Evolutionary conservation across 2,797 vertebrate genomes (phyloP).

Genomic region (Lerista edwardsae): DNA sequence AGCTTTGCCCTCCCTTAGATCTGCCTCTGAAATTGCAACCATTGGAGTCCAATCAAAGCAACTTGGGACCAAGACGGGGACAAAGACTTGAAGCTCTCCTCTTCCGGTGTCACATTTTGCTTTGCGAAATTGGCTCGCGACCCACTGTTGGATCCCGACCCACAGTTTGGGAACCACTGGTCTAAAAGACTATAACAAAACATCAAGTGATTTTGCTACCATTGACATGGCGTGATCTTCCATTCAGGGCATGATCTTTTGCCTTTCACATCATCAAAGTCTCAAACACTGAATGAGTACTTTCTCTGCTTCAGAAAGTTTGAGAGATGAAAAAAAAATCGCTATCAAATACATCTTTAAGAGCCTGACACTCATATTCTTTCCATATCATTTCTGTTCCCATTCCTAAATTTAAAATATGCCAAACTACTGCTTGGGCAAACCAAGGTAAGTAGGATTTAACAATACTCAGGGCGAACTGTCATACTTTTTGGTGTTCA

Average conservation of each 20-base stretch:
- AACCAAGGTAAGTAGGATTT: constrained; percentile 24
- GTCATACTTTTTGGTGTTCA: constrained; percentile 21
- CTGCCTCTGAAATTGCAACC: too few relatives aligned
- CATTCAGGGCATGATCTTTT: constrained; percentile 18
- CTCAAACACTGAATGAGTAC: constrained; percentile 16
- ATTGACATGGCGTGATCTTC: background rate
- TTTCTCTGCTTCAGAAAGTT: constrained; percentile 16
- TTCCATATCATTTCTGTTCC: constrained; percentile 26
- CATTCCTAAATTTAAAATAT: constrained; percentile 33
- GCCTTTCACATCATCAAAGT: constrained; percentile 37
- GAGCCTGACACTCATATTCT: constrained; percentile 20
- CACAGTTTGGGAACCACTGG: too few relatives aligned
- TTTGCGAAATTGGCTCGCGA: too few relatives aligned
- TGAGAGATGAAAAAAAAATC: background rate
- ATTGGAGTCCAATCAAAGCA: too few relatives aligned
- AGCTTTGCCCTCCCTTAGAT: too few relatives aligned
- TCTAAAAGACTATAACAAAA: background rate
- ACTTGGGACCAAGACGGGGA: too few relatives aligned
- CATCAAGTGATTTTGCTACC: background rate
- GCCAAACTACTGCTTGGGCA: background rate
- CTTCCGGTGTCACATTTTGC: too few relatives aligned
- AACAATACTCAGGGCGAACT: constrained; percentile 30
- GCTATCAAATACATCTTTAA: constrained; percentile 35
- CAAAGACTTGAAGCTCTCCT: too few relatives aligned
- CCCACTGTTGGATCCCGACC: too few relatives aligned